Percentiles rank a stretch among this genome's conserved stretches.
Evolutionary conservation across 2,113 vertebrate species (phyloP).

Genomic region (Cettia cetti): DNA sequence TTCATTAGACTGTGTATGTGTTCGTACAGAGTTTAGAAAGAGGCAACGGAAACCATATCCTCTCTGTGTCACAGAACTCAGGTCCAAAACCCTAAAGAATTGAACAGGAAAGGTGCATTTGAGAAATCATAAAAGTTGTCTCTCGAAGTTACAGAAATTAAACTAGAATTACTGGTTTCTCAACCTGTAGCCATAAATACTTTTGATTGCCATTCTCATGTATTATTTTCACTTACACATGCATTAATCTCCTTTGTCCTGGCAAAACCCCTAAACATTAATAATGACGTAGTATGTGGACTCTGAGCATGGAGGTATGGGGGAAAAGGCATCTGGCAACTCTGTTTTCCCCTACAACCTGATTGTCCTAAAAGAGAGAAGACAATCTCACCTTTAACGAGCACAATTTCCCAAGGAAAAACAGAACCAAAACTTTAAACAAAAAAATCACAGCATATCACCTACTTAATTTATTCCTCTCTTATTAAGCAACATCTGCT

Average conservation of each 20-base stretch:
- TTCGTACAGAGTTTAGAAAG: background rate
- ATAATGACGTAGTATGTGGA: background rate
- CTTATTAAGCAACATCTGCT: background rate
- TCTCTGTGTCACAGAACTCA: background rate
- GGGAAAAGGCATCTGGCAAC: background rate
- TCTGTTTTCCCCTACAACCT: background rate
- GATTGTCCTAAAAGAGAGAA: background rate
- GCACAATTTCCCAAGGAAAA: background rate
- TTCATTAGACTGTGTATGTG: background rate
- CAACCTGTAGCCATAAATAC: background rate
- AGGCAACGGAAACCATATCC: background rate
- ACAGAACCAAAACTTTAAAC: background rate
- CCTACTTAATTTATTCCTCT: background rate
- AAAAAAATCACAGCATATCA: background rate
- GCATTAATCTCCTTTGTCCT: background rate
- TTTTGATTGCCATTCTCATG: background rate
- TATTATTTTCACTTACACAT: background rate
- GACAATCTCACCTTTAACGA: background rate
- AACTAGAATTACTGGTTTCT: background rate
- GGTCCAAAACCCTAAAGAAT: background rate
- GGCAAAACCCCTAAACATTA: background rate
- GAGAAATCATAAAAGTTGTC: background rate
- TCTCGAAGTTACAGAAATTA: background rate
- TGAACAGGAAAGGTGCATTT: background rate
- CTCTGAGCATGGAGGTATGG: rapidly evolving